phyloP scores from a whole-genome alignment of 2,113 vertebrate genomes.

The Apteryx owenii region DNA sequence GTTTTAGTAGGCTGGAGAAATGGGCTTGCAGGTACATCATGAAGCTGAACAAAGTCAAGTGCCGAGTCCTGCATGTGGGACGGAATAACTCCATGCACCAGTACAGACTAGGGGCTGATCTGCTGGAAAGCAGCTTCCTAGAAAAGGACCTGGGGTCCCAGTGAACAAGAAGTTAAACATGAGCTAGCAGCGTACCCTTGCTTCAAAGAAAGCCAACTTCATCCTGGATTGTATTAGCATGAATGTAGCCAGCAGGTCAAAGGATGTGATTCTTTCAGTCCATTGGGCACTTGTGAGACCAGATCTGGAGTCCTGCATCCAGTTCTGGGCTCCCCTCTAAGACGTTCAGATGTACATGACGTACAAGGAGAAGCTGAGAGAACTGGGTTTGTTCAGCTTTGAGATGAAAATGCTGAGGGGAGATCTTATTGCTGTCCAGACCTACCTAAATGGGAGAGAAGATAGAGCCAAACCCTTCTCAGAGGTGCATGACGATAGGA shows the following conservation, averaged over 20 bases:
- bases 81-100: not conserved
- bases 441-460: not conserved
- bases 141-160: not conserved
- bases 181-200: not conserved
- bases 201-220: fast-evolving
- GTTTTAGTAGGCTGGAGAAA: not conserved
- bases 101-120: not conserved
- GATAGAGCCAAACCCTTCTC: not conserved
- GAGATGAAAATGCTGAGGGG: not conserved
- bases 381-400: not conserved
- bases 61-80: not conserved
- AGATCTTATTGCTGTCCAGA: not conserved
- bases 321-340: not conserved
- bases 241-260: not conserved
- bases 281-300: not conserved
- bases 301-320: not conserved
- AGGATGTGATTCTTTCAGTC: not conserved
- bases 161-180: not conserved
- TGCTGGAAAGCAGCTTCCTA: not conserved
- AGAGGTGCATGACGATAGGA: not conserved
- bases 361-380: not conserved
- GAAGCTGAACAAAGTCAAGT: not conserved
- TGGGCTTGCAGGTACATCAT: not conserved
- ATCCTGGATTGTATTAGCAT: not conserved
- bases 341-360: not conserved